Evolutionary conservation across 2,113 vertebrate genomes (phyloP), one percentile per base, ranked within the genome.

Genomic region (Chaenocephalus aceratus): DNA sequence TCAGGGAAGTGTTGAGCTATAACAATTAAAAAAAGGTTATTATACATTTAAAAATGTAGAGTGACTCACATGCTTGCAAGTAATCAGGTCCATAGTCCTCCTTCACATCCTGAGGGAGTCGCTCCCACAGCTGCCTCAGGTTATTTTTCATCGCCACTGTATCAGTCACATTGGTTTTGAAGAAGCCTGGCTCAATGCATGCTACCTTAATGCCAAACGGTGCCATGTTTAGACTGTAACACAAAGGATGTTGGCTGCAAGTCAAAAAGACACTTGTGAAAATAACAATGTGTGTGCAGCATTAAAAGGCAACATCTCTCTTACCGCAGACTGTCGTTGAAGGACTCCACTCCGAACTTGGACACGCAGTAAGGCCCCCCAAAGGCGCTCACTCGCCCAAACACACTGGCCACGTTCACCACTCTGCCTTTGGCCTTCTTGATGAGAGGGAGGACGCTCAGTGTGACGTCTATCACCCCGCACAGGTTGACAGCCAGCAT

Each of bases 151-250:
- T n/a, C 0, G 89, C 0, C 8, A 30, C 65, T 7, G 86, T 3
- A 46, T 94, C 89, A 14, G 89, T 93, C 74, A 91, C 34, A 34
- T 60, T 89, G 18, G 93, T 94, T 75, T 93, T 94, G 91, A 96
- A 97, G 90, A 96, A 96, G 41, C 90, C 89, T 0, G 94, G 95
- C 86, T 96, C 93, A 18, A 94, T 92, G 85, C 94, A 92, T 23
- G 93, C 82, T n/a, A 97, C 95, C 78, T 96, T 97, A 34, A 97
- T 88, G 57, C 96, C 96, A 79, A 96, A 98, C 6, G 90, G 88
- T 16, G 77, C 79, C 93, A 96, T 91, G 59, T 96, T 93, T 75
- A 90, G 73, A 80, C 96, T 97, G 81, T 58, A 94, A 91, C 15
- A 79, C 63, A 91, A 5, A 71, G 6, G 3, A 4, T 0, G 16